Percentiles rank a stretch among this genome's conserved stretches.
phyloP scores from a whole-genome alignment of 1,140 invertebrate species.

The Zophobas atratus region DNA sequence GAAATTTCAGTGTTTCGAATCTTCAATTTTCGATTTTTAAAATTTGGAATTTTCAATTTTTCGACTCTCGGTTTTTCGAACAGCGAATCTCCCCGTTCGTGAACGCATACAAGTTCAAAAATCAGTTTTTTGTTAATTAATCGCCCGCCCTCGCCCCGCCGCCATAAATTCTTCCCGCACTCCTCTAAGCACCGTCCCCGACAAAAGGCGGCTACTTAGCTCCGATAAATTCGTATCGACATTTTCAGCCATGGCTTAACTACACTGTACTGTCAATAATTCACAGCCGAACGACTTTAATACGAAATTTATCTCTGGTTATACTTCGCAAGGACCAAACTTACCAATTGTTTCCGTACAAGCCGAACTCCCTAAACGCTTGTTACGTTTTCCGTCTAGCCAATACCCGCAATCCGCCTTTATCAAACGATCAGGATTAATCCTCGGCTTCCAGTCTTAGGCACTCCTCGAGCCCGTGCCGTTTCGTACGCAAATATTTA shows the following conservation, averaged over 20 bases:
- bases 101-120: no score
- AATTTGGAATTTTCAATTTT: no score
- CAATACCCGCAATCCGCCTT: background rate
- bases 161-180: no score
- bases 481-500: background rate
- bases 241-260: conserved; percentile 20
- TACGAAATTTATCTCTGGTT: conserved; percentile 18
- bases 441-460: background rate
- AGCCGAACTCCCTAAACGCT: background rate
- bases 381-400: background rate
- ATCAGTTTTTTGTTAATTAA: no score
- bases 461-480: no score
- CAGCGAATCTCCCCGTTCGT: no score
- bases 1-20: no score
- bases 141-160: no score
- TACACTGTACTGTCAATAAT: conserved; percentile 31
- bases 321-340: conserved; percentile 12
- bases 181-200: no score
- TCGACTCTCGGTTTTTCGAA: no score
- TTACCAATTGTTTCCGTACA: conserved; percentile 21
- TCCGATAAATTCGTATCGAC: conserved; percentile 34
- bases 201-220: conserved; percentile 1
- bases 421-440: background rate
- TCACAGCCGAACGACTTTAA: conserved; percentile 28
- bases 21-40: no score